Conservation (phyloP, 1,140 invertebrate species). For the Cydia strobilella region DNA sequence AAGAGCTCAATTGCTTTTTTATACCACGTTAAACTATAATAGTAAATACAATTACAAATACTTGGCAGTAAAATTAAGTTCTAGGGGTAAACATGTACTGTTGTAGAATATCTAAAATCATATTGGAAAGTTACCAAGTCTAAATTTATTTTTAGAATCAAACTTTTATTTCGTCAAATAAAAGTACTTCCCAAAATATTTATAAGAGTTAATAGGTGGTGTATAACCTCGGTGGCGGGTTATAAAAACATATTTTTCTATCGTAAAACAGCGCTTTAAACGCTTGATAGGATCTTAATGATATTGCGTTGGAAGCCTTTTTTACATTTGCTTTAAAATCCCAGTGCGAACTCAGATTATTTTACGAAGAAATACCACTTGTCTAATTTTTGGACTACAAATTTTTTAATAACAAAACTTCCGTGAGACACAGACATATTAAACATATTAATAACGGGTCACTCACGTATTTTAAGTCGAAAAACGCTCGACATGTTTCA, state of each 20-base stretch:
- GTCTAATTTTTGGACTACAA: neutral
- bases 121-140: too few species aligned
- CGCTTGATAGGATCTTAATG: slow-evolving; percentile 28
- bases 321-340: slow-evolving; percentile 26
- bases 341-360: neutral
- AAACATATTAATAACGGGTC: too few species aligned
- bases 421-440: too few species aligned
- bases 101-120: too few species aligned
- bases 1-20: too few species aligned
- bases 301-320: slow-evolving; percentile 14
- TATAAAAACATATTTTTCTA: slow-evolving; percentile 17
- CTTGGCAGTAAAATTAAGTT: too few species aligned
- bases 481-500: too few species aligned
- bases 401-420: too few species aligned
- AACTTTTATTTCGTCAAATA: neutral
- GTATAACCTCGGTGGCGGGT: neutral
- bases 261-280: slow-evolving; percentile 18
- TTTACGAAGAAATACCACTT: neutral
- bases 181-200: neutral
- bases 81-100: too few species aligned
- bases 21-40: too few species aligned
- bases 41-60: too few species aligned
- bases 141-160: neutral
- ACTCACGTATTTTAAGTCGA: too few species aligned
- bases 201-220: neutral